phyloP scores from a whole-genome alignment of 2,888 invertebrate genomes.

The Osedax fenrisi region DNA sequence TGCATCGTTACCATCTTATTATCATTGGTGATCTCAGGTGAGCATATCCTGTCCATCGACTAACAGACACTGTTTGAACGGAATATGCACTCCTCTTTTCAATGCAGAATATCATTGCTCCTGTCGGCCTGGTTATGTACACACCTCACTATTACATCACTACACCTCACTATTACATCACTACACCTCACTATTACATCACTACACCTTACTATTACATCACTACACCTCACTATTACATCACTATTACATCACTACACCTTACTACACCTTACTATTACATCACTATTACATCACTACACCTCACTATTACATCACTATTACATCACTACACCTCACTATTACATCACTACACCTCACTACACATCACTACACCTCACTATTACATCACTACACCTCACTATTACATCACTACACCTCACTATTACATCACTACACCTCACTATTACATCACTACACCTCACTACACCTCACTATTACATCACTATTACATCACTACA shows the following conservation, averaged over 20 bases:
- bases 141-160: not conserved
- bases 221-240: no score
- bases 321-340: not conserved
- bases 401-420: not conserved
- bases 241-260: not conserved
- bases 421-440: not conserved
- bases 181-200: not conserved
- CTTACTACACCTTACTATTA: not conserved
- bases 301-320: not conserved
- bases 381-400: not conserved
- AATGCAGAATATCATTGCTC: constrained; percentile 38
- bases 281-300: not conserved
- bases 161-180: no score
- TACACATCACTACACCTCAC: not conserved
- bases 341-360: not conserved
- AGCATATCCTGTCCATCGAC: no score
- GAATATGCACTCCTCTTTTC: constrained; percentile 40
- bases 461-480: not conserved
- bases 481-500: not conserved
- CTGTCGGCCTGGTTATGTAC: constrained; percentile 40
- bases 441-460: not conserved
- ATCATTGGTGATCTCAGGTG: no score
- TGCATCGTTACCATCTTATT: no score
- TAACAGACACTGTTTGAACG: constrained; percentile 42
- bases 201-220: not conserved